phyloP scores from a whole-genome alignment of 2,113 vertebrate genomes.

The Takifugu flavidus region DNA sequence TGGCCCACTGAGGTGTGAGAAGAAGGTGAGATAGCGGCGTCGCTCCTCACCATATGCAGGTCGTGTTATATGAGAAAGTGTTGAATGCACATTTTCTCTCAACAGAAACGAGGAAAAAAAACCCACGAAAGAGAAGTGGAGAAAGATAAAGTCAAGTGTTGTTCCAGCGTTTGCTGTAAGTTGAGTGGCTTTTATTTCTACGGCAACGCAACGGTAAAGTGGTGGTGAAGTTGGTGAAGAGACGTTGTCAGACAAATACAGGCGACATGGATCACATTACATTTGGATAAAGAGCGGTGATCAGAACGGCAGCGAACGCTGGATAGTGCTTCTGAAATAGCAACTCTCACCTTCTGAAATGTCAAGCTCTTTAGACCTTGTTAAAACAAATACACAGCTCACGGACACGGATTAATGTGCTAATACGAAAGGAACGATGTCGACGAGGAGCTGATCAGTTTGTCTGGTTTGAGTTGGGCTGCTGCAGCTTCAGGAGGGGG shows the following conservation, averaged over 20 bases:
- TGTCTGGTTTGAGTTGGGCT: constrained; percentile 21
- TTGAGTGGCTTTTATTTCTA: too few species aligned
- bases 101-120: too few species aligned
- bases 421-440: constrained; percentile 18
- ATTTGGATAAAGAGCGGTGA: too few species aligned
- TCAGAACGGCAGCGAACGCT: too few species aligned
- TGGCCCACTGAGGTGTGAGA: not conserved
- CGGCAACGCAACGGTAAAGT: too few species aligned
- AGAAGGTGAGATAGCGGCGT: not conserved
- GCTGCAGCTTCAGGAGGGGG: not conserved
- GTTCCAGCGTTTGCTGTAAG: too few species aligned
- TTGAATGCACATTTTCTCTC: not conserved
- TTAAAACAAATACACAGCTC: constrained; percentile 35
- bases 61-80: not conserved
- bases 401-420: constrained; percentile 25
- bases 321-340: constrained; percentile 29
- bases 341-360: constrained; percentile 32
- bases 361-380: constrained; percentile 29
- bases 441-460: constrained; percentile 28
- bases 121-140: too few species aligned
- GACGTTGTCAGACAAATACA: too few species aligned
- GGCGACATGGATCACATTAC: too few species aligned
- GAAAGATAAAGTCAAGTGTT: too few species aligned
- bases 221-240: too few species aligned
- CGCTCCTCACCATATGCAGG: not conserved